Percentiles rank a stretch among this genome's conserved stretches.
phyloP scores from a whole-genome alignment of 2,113 vertebrate species.

The Anthoscopus minutus region DNA sequence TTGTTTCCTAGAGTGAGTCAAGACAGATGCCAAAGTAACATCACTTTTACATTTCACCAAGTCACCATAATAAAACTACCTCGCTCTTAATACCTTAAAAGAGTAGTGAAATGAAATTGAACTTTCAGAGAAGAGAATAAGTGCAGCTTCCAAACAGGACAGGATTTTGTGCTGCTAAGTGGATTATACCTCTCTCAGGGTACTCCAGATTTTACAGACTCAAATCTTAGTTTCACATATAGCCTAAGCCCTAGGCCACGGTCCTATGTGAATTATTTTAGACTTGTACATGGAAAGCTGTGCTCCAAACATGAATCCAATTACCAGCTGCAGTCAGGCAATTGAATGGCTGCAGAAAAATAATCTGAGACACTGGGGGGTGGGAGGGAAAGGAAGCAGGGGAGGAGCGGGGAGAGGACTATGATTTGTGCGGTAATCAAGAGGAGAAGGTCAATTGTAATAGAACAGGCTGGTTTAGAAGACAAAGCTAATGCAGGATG shows the following conservation, averaged over 20 bases:
- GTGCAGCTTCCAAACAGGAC: conserved; percentile 19
- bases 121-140: neutral
- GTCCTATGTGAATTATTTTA: conserved; percentile 70
- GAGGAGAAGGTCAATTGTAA: conserved; percentile 76
- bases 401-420: conserved; percentile 27
- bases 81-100: neutral
- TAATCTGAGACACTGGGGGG: conserved; percentile 51
- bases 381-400: neutral
- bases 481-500: conserved; percentile 63
- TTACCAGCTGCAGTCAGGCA: conserved; percentile 72
- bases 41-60: neutral
- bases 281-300: conserved; percentile 50
- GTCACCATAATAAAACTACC: neutral
- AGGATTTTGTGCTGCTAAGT: conserved; percentile 47
- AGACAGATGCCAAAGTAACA: neutral
- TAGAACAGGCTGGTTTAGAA: conserved; percentile 69
- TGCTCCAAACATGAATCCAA: conserved; percentile 74
- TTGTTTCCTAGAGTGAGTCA: neutral
- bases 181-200: conserved; percentile 39
- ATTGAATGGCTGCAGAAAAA: conserved; percentile 66
- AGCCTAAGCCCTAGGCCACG: conserved; percentile 66
- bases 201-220: conserved; percentile 48
- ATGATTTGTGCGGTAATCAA: conserved; percentile 77
- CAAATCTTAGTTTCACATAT: conserved; percentile 69
- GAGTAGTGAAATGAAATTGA: neutral